These are phyloP conservation scores for Capromys pilorides DNA, from an alignment of 2,797 vertebrate genomes.

Conservation along the genomic window DNA sequence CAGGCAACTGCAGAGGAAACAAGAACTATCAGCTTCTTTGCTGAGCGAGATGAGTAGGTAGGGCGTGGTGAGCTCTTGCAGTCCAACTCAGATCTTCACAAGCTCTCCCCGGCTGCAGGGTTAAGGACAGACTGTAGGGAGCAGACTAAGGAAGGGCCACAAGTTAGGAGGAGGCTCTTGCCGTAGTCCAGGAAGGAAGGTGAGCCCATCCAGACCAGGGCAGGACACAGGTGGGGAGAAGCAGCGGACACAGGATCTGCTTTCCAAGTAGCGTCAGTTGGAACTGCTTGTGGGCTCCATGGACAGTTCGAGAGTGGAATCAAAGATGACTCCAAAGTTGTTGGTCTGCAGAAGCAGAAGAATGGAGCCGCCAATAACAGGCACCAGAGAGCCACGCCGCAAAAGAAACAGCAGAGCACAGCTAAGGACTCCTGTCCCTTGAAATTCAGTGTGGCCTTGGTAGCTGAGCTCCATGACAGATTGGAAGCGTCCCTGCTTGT, in stretches of 20 bases:
- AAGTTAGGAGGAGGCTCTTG: neutral
- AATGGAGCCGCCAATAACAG: neutral
- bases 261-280: neutral
- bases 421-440: neutral
- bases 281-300: neutral
- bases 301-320: neutral
- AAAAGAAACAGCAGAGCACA: neutral
- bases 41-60: neutral
- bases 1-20: neutral
- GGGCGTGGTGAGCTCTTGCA: neutral
- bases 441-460: neutral
- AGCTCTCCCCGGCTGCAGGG: neutral
- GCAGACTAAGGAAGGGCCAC: neutral
- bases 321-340: neutral
- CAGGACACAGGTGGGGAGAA: no score
- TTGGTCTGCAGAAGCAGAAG: neutral
- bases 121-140: neutral
- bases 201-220: neutral
- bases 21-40: neutral
- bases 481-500: neutral
- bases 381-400: rapidly evolving
- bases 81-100: no score
- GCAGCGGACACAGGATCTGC: no score
- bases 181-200: rapidly evolving
- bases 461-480: neutral